phyloP scores from a whole-genome alignment of 1,140 invertebrate species.

The Neuroterus valhalla region DNA sequence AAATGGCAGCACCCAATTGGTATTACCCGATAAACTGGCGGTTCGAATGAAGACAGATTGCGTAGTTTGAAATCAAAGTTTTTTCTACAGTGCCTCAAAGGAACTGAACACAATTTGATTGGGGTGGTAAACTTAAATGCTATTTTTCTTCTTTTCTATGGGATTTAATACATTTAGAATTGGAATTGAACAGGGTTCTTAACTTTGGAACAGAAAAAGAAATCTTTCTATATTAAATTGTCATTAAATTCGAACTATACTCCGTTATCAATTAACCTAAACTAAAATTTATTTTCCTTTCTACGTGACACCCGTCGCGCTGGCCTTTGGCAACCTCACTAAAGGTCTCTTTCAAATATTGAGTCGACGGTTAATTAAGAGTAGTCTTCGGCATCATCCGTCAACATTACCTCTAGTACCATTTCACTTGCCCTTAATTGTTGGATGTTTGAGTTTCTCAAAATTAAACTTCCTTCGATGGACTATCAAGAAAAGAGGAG shows the following conservation, averaged over 20 bases:
- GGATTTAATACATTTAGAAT: background rate
- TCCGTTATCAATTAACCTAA: background rate
- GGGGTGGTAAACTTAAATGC: background rate
- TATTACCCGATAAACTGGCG: conserved; percentile 2
- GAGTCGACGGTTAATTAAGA: conserved; percentile 60
- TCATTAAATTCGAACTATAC: conserved; percentile 9
- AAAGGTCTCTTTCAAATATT: conserved; percentile 52
- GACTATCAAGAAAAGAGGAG: conserved; percentile 40
- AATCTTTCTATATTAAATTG: background rate
- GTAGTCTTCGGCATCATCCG: conserved; percentile 54
- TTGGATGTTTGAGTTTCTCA: conserved; percentile 62
- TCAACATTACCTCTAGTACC: conserved; percentile 44
- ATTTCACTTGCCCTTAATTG: conserved; percentile 59
- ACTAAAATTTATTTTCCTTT: conserved; percentile 4
- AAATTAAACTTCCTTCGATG: conserved; percentile 55
- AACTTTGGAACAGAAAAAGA: background rate
- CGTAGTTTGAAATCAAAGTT: conserved; percentile 13
- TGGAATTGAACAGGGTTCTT: background rate
- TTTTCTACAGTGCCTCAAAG: conserved; percentile 6
- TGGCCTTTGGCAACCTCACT: conserved; percentile 18
- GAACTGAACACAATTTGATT: conserved; percentile 6
- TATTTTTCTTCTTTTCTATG: background rate
- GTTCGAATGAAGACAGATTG: conserved; percentile 17
- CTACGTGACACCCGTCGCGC: background rate
- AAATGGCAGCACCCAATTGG: conserved; percentile 17